phyloP scores from a whole-genome alignment of 2,888 invertebrate genomes.

The Protophormia terraenovae region DNA sequence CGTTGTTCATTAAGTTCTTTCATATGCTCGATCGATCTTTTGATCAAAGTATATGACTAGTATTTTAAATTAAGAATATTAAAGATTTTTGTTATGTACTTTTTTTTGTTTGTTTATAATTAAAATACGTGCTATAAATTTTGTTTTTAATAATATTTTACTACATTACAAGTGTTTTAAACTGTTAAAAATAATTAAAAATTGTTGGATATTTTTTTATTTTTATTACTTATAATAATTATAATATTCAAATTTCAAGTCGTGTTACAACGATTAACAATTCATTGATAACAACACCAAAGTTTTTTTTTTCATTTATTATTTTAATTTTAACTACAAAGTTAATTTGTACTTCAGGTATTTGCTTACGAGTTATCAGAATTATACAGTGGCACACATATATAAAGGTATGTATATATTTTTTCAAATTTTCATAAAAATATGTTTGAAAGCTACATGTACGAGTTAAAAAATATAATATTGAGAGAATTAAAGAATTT shows the following conservation, averaged over 20 bases:
- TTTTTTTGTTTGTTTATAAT: no score
- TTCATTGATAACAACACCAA: conserved; percentile 24
- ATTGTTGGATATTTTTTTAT: background rate
- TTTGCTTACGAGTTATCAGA: no score
- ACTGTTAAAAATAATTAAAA: background rate
- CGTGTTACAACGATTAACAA: conserved; percentile 47
- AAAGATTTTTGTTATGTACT: background rate
- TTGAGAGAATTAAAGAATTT: no score
- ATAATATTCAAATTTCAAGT: conserved; percentile 28
- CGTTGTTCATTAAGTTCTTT: background rate
- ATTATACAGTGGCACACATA: no score
- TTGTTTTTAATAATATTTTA: background rate
- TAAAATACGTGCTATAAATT: background rate
- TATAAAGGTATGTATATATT: no score
- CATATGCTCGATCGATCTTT: background rate
- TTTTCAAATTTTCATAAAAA: no score
- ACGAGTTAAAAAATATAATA: no score
- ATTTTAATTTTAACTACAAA: background rate
- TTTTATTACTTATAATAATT: background rate
- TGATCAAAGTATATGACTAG: background rate
- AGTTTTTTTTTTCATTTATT: background rate
- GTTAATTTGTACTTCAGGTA: background rate
- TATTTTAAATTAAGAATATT: background rate
- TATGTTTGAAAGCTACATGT: no score
- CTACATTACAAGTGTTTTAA: background rate